A percentile compares a stretch with the other conserved stretches of the same genome.
These are phyloP conservation scores for Dicentrarchus labrax DNA, from an alignment of 2,113 vertebrate species.

Conservation along the genomic window DNA sequence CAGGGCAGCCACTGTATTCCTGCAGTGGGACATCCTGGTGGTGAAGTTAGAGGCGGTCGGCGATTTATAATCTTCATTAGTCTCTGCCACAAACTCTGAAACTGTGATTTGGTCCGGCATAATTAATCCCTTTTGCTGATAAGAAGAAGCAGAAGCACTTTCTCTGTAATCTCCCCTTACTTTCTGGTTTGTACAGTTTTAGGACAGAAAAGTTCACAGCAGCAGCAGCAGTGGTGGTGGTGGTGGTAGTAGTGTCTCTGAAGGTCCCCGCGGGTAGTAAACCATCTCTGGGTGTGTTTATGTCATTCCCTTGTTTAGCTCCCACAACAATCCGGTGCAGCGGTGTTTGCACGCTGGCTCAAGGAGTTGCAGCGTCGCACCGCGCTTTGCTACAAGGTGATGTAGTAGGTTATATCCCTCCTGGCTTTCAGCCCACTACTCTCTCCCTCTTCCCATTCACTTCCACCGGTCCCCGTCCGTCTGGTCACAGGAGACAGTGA, in stretches of 20 bases:
- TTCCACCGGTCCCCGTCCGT: constrained; percentile 1
- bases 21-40: constrained; percentile 96
- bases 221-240: not conserved
- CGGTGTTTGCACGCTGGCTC: constrained; percentile 37
- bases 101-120: constrained; percentile 99
- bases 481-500: not conserved
- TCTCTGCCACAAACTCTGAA: constrained; percentile 98
- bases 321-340: constrained; percentile 29
- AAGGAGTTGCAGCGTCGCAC: constrained; percentile 29
- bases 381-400: constrained; percentile 57
- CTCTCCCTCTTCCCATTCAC: constrained; percentile 12
- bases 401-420: constrained; percentile 26
- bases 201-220: constrained; percentile 62
- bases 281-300: constrained; percentile 75
- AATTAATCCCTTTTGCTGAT: constrained; percentile 66
- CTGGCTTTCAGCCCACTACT: constrained; percentile 8
- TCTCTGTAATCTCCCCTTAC: constrained; percentile 18
- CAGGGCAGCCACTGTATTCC: constrained; percentile 95
- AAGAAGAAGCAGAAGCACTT: constrained; percentile 16
- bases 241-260: constrained; percentile 40
- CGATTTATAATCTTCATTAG: constrained; percentile 98
- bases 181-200: not conserved
- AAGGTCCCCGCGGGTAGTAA: constrained; percentile 45
- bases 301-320: constrained; percentile 55
- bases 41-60: constrained; percentile 99